A percentile compares a stretch with the other conserved stretches of the same genome.
Evolutionary conservation across 2,797 vertebrate species (phyloP).

Genomic region (Agapornis canus): DNA sequence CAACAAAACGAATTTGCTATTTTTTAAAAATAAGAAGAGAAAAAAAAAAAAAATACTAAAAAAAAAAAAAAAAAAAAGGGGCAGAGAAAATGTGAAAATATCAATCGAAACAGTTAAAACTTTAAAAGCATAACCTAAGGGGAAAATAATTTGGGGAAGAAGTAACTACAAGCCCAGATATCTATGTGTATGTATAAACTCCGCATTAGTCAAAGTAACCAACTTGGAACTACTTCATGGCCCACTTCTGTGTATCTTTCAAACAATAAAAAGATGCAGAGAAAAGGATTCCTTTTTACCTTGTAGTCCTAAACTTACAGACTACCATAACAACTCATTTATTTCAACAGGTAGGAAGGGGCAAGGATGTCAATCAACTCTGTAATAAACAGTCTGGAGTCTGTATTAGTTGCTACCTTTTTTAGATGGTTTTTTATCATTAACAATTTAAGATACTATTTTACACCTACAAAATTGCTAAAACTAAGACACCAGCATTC

Average conservation of each 20-base stretch:
- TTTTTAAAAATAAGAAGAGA: no score
- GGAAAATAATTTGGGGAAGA: neutral
- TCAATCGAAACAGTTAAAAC: neutral
- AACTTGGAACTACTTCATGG: neutral
- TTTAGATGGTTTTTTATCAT: neutral
- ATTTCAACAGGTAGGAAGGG: neutral
- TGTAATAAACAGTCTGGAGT: neutral
- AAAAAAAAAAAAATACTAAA: no score
- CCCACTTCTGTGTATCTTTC: neutral
- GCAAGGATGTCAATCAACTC: neutral
- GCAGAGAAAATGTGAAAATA: neutral
- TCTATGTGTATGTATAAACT: neutral
- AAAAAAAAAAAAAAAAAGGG: neutral
- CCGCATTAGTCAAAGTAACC: neutral
- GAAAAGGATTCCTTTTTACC: neutral
- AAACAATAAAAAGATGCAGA: neutral
- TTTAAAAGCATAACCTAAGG: neutral
- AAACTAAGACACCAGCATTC: neutral
- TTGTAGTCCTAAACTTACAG: neutral
- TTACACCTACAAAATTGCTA: neutral
- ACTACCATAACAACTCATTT: neutral
- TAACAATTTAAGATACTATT: neutral
- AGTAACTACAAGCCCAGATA: neutral
- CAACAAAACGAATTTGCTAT: no score
- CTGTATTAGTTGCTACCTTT: neutral